Conservation (phyloP, 2,888 invertebrate genomes). For the Neoscelio sp. region DNA sequence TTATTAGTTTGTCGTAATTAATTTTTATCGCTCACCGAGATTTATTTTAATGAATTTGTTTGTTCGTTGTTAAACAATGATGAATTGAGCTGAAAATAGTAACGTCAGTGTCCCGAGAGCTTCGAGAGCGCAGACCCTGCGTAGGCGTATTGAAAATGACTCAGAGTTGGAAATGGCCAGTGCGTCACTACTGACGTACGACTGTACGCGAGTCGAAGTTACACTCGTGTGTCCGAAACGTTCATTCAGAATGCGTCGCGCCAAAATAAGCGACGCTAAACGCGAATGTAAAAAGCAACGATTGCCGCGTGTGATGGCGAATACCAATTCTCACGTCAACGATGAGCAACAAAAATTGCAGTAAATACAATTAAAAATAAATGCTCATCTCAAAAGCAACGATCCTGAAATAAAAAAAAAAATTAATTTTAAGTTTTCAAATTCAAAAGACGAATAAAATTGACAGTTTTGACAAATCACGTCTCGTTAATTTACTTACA, state of each 20-base stretch:
- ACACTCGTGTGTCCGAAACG: conserved; percentile 25
- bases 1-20: too few relatives aligned
- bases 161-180: conserved; percentile 65
- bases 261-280: conserved; percentile 43
- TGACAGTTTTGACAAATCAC: too few relatives aligned
- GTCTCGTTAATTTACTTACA: too few relatives aligned
- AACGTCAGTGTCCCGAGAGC: conserved; percentile 14
- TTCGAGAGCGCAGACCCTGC: conserved; percentile 59
- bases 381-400: too few relatives aligned
- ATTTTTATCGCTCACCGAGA: too few relatives aligned
- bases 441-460: too few relatives aligned
- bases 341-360: too few relatives aligned
- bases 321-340: not conserved
- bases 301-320: conserved; percentile 35
- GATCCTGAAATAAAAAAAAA: too few relatives aligned
- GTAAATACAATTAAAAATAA: too few relatives aligned
- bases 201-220: conserved; percentile 17
- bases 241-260: conserved; percentile 51
- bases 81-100: conserved; percentile 18
- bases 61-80: too few relatives aligned
- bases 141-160: conserved; percentile 73
- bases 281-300: conserved; percentile 30
- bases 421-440: too few relatives aligned
- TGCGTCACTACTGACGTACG: conserved; percentile 25
- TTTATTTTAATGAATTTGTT: too few relatives aligned